Evolutionary conservation across 1,140 invertebrate species (phyloP), one percentile per base, ranked within the genome.

Genomic region (Lordiphosa mommai): DNA sequence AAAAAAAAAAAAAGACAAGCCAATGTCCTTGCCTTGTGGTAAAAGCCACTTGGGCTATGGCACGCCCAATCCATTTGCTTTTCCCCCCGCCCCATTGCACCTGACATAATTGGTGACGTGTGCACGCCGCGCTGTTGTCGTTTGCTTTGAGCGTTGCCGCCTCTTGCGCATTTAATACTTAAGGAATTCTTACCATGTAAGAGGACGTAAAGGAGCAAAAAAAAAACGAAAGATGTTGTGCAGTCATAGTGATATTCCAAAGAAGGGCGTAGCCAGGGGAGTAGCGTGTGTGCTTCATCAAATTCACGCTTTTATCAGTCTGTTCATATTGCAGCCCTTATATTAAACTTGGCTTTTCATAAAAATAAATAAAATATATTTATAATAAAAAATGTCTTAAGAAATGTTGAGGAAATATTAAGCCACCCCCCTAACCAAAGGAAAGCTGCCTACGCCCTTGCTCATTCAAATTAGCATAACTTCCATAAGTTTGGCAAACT

Each of bases 121-220:
- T 70, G 56, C 74, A 52, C 74, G 70, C 7, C 4, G 6, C 23
- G 23, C 6, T 27, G 23, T 64, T 63, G 13, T 66, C 41, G 61
- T 43, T 43, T 49, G 63, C 46, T 33, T 40, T 20, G 38, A 72
- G 65, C 58, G 51, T 72, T 79, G 70, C 70, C 76, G 56, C 59
- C 60, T 76, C 60, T 76, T 80, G 74, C 74, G 80, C 74, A 80
- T 61, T 68, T 53, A 30, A 53, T 73, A 60, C 76, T 82, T 74
- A 80, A 74, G 63, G 61, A 82, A 70, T 66, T 80, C 66, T 74
- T 47, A 74, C 49, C 53, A n/a, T 27, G 41, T 16, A 27, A 13
- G 10, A 44, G 9, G 10, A 9, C 47, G 36, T 3, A 14, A 10
- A 23, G 38, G 14, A 9, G 20, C 5, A 40, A 20, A 8, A 7